Evolutionary conservation across 2,888 invertebrate genomes (phyloP).

Genomic region (Limnephilus lunatus): DNA sequence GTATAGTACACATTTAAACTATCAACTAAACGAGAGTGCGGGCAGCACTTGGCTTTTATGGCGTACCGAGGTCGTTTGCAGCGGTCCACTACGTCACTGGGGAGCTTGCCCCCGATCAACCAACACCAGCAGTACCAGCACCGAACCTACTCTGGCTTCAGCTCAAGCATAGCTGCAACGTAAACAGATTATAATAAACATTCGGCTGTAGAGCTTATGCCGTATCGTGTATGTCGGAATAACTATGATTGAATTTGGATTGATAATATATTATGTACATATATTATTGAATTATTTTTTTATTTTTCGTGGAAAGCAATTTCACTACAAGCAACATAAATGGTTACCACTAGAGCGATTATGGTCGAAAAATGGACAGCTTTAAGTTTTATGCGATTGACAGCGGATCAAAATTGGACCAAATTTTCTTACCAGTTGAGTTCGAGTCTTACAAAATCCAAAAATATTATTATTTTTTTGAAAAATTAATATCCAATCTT

Average conservation of each 20-base stretch:
- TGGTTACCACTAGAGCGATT: too few relatives aligned
- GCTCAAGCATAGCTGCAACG: neutral
- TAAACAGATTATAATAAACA: neutral
- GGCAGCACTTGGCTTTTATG: constrained; percentile 43
- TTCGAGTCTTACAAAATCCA: too few relatives aligned
- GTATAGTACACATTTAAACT: neutral
- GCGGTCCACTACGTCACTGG: constrained; percentile 36
- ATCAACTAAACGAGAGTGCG: constrained; percentile 36
- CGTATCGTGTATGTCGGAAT: neutral
- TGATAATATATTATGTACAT: neutral
- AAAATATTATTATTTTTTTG: too few relatives aligned
- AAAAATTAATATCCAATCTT: too few relatives aligned
- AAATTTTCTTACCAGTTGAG: too few relatives aligned
- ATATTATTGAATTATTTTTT: neutral
- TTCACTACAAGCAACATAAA: too few relatives aligned
- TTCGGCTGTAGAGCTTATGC: neutral
- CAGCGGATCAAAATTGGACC: too few relatives aligned
- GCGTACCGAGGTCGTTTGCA: constrained; percentile 32
- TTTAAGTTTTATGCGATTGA: too few relatives aligned
- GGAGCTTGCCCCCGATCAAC: neutral
- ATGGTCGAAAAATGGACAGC: too few relatives aligned
- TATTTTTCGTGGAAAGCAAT: too few relatives aligned
- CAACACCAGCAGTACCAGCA: neutral
- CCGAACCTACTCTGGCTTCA: neutral
- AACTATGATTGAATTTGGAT: neutral